These are phyloP conservation scores for Allolobophora icterica DNA, from an alignment of 2,888 invertebrate species.

Conservation along the genomic window DNA sequence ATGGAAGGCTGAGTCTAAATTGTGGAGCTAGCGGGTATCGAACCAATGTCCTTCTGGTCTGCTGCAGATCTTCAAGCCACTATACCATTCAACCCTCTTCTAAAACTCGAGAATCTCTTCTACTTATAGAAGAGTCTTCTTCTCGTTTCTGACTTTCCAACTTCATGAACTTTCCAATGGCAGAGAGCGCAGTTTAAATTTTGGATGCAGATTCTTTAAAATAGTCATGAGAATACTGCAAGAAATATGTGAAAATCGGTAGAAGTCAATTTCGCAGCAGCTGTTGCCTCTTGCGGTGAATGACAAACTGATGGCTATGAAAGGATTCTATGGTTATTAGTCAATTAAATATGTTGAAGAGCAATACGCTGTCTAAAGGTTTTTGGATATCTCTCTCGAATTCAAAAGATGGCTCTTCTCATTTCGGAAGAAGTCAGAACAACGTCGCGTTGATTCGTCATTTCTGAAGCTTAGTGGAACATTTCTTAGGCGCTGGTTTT, in stretches of 20 bases:
- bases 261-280: too few relatives aligned
- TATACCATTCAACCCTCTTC: too few relatives aligned
- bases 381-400: not conserved
- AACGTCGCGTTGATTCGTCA: not conserved
- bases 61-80: too few relatives aligned
- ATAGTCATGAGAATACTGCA: not conserved
- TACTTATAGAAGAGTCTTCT: not conserved
- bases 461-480: not conserved
- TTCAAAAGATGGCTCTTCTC: not conserved
- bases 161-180: not conserved
- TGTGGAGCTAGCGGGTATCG: too few relatives aligned
- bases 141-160: not conserved
- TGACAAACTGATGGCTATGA: not conserved
- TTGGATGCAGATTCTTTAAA: not conserved
- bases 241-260: not conserved
- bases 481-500: not conserved
- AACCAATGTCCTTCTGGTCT: too few relatives aligned
- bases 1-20: too few relatives aligned
- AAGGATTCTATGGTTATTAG: not conserved
- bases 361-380: too few relatives aligned
- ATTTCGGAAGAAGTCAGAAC: not conserved
- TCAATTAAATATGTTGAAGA: not conserved
- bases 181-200: not conserved
- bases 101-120: not conserved
- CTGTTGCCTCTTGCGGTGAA: not conserved